Percentiles rank a stretch among this genome's conserved stretches.
These are phyloP conservation scores for Drosophila bocqueti DNA, from an alignment of 1,140 invertebrate genomes.

Conservation along the genomic window DNA sequence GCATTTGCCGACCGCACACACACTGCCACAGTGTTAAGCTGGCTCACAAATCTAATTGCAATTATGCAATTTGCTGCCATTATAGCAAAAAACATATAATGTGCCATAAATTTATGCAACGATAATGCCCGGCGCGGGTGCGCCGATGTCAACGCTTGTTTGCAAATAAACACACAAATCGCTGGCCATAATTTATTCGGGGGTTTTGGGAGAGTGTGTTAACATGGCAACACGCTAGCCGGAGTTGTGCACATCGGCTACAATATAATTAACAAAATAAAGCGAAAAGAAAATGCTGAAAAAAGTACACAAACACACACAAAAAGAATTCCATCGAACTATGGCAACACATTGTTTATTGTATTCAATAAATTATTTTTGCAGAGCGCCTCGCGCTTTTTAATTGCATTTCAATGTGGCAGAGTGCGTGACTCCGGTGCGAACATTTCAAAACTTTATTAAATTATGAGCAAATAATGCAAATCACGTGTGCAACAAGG, in stretches of 20 bases:
- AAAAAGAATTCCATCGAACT: constrained; percentile 43
- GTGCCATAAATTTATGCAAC: constrained; percentile 61
- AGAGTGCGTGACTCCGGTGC: constrained; percentile 59
- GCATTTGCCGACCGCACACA: constrained; percentile 42
- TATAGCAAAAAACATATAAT: constrained; percentile 61
- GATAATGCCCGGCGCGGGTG: constrained; percentile 52
- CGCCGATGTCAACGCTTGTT: constrained; percentile 57
- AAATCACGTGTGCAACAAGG: constrained; percentile 41
- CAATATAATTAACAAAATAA: constrained; percentile 50
- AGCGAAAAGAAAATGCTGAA: constrained; percentile 23
- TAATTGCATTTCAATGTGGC: constrained; percentile 60
- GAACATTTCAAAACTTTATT: constrained; percentile 63
- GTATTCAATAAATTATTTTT: constrained; percentile 59
- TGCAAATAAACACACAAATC: constrained; percentile 81
- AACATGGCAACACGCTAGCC: constrained; percentile 59
- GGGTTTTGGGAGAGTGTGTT: constrained; percentile 23
- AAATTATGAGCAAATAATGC: constrained; percentile 71
- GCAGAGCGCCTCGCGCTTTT: constrained; percentile 19
- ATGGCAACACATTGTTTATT: constrained; percentile 68
- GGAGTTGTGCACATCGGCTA: constrained; percentile 40
- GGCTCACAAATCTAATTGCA: constrained; percentile 76
- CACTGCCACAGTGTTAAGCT: constrained; percentile 16
- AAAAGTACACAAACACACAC: constrained; percentile 24
- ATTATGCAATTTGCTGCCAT: constrained; percentile 76
- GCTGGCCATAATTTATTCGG: constrained; percentile 65